A percentile compares a stretch with the other conserved stretches of the same genome.
phyloP scores from a whole-genome alignment of 2,888 invertebrate genomes.

The Leucania comma region DNA sequence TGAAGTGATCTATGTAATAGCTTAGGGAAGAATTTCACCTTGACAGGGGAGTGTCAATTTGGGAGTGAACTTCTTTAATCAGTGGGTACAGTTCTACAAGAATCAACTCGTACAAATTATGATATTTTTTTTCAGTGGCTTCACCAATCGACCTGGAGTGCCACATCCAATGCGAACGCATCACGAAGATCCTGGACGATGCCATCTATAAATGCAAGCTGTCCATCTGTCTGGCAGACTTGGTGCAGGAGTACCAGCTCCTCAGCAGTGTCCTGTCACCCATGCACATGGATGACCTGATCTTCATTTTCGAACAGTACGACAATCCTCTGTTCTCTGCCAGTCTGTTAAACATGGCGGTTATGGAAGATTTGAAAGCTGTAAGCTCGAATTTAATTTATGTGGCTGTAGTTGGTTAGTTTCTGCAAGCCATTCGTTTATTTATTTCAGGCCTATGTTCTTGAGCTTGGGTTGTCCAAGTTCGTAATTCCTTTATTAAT shows the following conservation, averaged over 20 bases:
- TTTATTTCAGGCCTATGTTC: no score
- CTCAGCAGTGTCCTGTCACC: conserved; percentile 74
- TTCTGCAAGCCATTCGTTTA: neutral
- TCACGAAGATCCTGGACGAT: conserved; percentile 88
- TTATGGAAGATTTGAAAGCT: conserved; percentile 83
- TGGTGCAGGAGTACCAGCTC: conserved; percentile 82
- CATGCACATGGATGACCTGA: conserved; percentile 83
- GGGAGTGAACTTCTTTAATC: neutral
- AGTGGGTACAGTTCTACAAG: neutral
- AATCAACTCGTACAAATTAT: neutral
- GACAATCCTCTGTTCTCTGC: conserved; percentile 82
- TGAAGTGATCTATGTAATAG: neutral
- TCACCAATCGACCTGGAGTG: conserved; percentile 88
- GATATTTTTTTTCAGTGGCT: conserved; percentile 68
- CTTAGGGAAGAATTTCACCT: neutral
- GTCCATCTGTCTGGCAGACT: conserved; percentile 80
- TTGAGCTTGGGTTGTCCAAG: no score
- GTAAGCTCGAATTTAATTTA: conserved; percentile 68
- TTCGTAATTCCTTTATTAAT: no score
- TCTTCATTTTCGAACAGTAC: conserved; percentile 86
- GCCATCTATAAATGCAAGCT: conserved; percentile 86
- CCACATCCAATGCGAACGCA: conserved; percentile 89
- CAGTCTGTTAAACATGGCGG: conserved; percentile 81
- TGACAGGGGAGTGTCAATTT: neutral
- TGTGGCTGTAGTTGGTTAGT: no score